Conservation (phyloP, 2,797 vertebrate genomes). For the Danio choprae region DNA sequence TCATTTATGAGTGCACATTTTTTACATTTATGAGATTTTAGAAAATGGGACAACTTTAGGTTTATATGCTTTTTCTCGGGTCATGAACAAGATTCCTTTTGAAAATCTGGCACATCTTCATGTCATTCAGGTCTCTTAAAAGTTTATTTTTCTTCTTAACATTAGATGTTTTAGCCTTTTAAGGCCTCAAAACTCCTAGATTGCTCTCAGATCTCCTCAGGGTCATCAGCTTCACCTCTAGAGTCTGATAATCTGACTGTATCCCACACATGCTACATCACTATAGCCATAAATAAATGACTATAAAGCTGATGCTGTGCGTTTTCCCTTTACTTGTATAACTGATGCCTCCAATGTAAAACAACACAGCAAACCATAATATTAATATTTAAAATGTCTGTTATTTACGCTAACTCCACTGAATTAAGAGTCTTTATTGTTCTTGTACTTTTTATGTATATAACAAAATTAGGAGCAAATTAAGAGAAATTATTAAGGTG, state of each 20-base stretch:
- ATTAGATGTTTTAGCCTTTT: background rate
- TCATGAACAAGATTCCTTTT: constrained; percentile 1
- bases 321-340: background rate
- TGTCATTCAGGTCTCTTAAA: background rate
- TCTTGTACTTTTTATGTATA: no score
- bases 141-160: background rate
- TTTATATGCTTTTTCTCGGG: constrained; percentile 19
- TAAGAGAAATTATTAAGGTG: no score
- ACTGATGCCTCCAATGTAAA: background rate
- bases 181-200: background rate
- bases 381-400: no score
- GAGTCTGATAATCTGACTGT: constrained; percentile 32
- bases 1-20: constrained; percentile 39
- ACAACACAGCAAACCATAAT: background rate
- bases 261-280: constrained; percentile 6
- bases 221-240: background rate
- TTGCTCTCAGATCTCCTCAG: constrained; percentile 36
- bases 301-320: background rate
- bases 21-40: constrained; percentile 31
- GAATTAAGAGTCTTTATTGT: no score
- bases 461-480: no score
- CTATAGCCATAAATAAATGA: constrained; percentile 18
- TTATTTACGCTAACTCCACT: no score
- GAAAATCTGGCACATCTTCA: background rate
- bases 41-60: background rate